Evolutionary conservation across 1,140 invertebrate species (phyloP).

Genomic region (Stegodyphus mimosarum): DNA sequence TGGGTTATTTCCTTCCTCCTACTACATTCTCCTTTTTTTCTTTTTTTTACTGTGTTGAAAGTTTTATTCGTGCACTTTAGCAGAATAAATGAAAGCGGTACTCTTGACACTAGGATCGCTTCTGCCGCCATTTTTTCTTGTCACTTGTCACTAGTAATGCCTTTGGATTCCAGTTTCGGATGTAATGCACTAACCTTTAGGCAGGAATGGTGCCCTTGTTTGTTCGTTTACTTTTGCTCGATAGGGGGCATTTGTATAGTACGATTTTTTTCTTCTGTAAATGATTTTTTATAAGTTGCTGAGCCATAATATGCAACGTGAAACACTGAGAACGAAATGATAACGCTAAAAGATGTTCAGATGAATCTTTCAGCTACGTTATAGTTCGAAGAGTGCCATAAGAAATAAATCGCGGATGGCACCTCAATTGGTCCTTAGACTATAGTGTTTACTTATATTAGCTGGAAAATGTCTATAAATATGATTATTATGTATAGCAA

Average conservation of each 20-base stretch:
- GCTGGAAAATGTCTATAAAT: too few species aligned
- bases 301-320: too few species aligned
- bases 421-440: too few species aligned
- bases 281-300: too few species aligned
- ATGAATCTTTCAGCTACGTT: too few species aligned
- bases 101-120: neutral
- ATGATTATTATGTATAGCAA: too few species aligned
- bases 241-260: neutral
- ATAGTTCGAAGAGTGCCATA: too few species aligned
- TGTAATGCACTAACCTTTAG: conserved; percentile 19
- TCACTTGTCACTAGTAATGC: conserved; percentile 36
- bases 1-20: conserved; percentile 13
- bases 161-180: conserved; percentile 1
- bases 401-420: too few species aligned
- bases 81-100: conserved; percentile 33
- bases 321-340: too few species aligned
- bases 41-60: conserved; percentile 1
- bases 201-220: neutral
- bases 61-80: conserved; percentile 15
- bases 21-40: neutral
- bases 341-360: too few species aligned
- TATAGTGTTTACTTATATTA: too few species aligned
- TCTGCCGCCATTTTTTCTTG: conserved; percentile 1
- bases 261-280: too few species aligned
- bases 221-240: neutral